Evolutionary conservation across 2,113 vertebrate species (phyloP), one percentile per base, ranked within the genome.

Genomic region (Progne subis): DNA sequence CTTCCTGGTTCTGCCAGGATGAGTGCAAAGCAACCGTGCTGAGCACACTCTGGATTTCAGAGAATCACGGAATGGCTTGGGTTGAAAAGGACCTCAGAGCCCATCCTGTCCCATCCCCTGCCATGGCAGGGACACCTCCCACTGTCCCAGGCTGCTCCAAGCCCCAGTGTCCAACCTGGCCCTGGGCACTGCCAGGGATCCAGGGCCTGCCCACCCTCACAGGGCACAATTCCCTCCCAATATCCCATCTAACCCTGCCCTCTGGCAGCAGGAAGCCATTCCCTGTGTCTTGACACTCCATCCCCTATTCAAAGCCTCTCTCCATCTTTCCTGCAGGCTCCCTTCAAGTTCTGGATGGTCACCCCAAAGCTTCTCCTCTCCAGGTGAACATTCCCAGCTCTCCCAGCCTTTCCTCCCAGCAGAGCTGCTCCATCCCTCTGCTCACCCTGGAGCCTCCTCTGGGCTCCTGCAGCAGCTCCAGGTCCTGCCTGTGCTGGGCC

Each of bases 301-400:
- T 0, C 4, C 19, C 29, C 1, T 71, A 28, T 21, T 17, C 29
- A 3, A 1, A 56, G 57, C 57, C 43, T 6, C 34, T 43, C 43
- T 32, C 67, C 29, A 47, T 1, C 0, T 29, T 18, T 60, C 15
- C 6, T 29, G 23, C 1, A 1, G 0, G 55, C 25, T 12, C 21
- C 44, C 65, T 70, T 55, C 24, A 79, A 2, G 56, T 0, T 8
- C 56, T 79, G 41, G 0, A 55, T 70, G 49, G 49, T 53, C 8
- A 23, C 14, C 46, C 63, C 23, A 14, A 7, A 77, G 8, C 39
- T 69, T 39, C 56, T 55, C 39, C 43, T 29, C 12, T 49, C 29
- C 75, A 87, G 56, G 16, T 55, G 75, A 70, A n/a, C 65, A 39
- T 1, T 4, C 41, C 75, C 85, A 87, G 65, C 65, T 47, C 6